Evolutionary conservation across 2,888 invertebrate genomes (phyloP).

Genomic region (Drosophila prostipennis): DNA sequence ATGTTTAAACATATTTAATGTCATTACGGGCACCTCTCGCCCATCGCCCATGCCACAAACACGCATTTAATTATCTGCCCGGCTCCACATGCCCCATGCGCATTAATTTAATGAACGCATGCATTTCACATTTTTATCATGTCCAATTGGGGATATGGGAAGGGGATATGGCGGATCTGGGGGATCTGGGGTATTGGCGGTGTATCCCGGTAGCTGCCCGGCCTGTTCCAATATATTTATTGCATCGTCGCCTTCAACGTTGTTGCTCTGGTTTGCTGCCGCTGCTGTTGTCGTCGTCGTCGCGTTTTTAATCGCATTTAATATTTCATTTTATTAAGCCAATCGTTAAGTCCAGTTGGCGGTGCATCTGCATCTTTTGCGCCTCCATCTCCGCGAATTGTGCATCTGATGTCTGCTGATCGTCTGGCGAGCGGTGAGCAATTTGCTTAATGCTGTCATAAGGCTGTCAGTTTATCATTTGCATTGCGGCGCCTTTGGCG

Average conservation of each 20-base stretch:
- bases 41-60: slow-evolving; percentile 55
- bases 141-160: slow-evolving; percentile 20
- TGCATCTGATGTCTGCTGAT: slow-evolving; percentile 46
- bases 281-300: slow-evolving; percentile 32
- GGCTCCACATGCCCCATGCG: slow-evolving; percentile 52
- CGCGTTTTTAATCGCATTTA: slow-evolving; percentile 75
- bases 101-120: slow-evolving; percentile 77
- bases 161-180: neutral
- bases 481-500: slow-evolving; percentile 51
- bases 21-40: slow-evolving; percentile 69
- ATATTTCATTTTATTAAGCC: slow-evolving; percentile 79
- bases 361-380: slow-evolving; percentile 24
- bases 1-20: slow-evolving; percentile 80
- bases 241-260: slow-evolving; percentile 47
- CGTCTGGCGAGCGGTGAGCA: slow-evolving; percentile 50
- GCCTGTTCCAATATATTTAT: slow-evolving; percentile 71
- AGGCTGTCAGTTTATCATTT: slow-evolving; percentile 77
- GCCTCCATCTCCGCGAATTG: neutral
- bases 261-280: slow-evolving; percentile 23
- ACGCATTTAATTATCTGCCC: slow-evolving; percentile 73
- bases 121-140: slow-evolving; percentile 59
- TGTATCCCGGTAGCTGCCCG: slow-evolving; percentile 57
- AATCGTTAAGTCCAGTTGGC: slow-evolving; percentile 50
- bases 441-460: slow-evolving; percentile 78
- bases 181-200: neutral